Evolutionary conservation across 2,113 vertebrate species (phyloP).

Genomic region (Solea solea): DNA sequence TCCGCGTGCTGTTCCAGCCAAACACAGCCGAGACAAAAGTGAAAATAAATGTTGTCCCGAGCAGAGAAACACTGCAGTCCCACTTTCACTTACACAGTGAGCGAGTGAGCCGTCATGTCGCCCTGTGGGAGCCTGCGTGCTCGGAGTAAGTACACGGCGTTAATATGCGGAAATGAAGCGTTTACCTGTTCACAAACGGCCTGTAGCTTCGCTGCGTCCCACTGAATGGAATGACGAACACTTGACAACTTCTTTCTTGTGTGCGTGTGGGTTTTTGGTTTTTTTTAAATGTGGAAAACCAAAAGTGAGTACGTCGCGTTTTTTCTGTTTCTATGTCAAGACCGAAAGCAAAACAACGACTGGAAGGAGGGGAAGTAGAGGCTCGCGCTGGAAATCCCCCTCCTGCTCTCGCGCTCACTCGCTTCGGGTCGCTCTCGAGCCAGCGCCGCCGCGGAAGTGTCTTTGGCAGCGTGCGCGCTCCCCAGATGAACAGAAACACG

Average conservation of each 20-base stretch:
- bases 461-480: conserved; percentile 39
- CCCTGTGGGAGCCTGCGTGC: conserved; percentile 34
- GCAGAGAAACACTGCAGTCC: conserved; percentile 23
- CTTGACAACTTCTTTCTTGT: background rate
- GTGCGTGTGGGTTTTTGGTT: background rate
- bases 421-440: conserved; percentile 29
- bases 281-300: conserved; percentile 66
- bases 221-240: conserved; percentile 10
- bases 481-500: accelerated
- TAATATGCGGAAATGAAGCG: conserved; percentile 65
- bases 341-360: conserved; percentile 97
- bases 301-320: conserved; percentile 76
- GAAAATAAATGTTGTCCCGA: conserved; percentile 59
- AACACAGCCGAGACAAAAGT: conserved; percentile 56
- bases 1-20: conserved; percentile 10
- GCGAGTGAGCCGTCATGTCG: conserved; percentile 52
- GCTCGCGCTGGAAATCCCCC: conserved; percentile 88
- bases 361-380: conserved; percentile 77
- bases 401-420: conserved; percentile 53
- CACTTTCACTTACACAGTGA: conserved; percentile 63
- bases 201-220: conserved; percentile 19
- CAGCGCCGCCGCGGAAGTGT: conserved; percentile 44
- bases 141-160: background rate
- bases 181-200: conserved; percentile 61
- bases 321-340: conserved; percentile 84